These are phyloP conservation scores for Scelioninae gen. 2 DNA, from an alignment of 2,888 invertebrate genomes.

Conservation along the genomic window DNA sequence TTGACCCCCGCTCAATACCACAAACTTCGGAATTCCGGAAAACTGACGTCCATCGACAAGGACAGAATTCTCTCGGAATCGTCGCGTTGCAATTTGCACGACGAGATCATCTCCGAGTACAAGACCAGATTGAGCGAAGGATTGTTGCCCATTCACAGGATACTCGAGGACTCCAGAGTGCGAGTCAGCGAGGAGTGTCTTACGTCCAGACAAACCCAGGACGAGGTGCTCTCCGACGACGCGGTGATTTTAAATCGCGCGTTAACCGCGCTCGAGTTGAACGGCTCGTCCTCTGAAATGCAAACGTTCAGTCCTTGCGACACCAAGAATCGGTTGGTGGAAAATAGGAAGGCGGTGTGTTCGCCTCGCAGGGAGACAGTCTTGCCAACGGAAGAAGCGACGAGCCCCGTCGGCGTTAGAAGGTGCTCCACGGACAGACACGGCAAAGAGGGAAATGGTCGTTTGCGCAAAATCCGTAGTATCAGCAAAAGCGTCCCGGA, in stretches of 20 bases:
- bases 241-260: conserved; percentile 10
- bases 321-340: conserved; percentile 24
- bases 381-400: conserved; percentile 36
- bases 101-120: conserved; percentile 69
- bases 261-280: conserved; percentile 3
- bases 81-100: conserved; percentile 63
- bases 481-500: conserved; percentile 49
- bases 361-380: conserved; percentile 25
- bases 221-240: conserved; percentile 51
- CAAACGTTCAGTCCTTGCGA: conserved; percentile 23
- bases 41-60: conserved; percentile 41
- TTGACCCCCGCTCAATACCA: conserved; percentile 68
- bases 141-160: conserved; percentile 68
- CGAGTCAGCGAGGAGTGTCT: conserved; percentile 71
- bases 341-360: conserved; percentile 11
- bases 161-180: conserved; percentile 69
- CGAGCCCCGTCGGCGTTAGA: background rate
- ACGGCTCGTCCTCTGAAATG: conserved; percentile 5
- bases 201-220: conserved; percentile 61
- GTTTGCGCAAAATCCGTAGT: conserved; percentile 46
- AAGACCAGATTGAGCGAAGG: conserved; percentile 68
- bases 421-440: background rate
- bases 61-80: conserved; percentile 43
- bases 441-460: conserved; percentile 17
- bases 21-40: conserved; percentile 57